phyloP scores from a whole-genome alignment of 2,113 vertebrate species.

The Upupa epops region DNA sequence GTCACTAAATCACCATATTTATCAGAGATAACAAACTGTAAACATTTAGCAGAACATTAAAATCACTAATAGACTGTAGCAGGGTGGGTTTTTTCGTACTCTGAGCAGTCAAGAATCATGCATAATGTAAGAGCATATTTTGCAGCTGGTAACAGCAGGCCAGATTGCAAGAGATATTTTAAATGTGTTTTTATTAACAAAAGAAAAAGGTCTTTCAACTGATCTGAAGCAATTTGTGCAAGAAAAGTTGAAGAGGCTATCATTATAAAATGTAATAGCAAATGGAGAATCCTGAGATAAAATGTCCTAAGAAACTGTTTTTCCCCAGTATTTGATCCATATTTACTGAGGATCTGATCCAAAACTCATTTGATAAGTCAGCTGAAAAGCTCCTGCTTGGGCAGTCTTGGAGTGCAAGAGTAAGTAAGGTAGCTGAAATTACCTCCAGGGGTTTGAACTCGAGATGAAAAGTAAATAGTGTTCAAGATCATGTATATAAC shows the following conservation, averaged over 20 bases:
- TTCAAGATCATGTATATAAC: not conserved
- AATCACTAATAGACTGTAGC: not conserved
- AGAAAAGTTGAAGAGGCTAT: not conserved
- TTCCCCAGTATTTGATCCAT: not conserved
- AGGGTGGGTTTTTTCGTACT: not conserved
- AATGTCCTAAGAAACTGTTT: not conserved
- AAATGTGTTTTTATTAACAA: conserved; percentile 59
- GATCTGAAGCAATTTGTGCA: conserved; percentile 35
- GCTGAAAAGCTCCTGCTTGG: not conserved
- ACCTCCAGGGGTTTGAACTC: not conserved
- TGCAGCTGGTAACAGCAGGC: conserved; percentile 71
- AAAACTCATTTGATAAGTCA: conserved; percentile 12
- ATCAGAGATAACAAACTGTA: conserved; percentile 35
- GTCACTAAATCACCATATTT: conserved; percentile 44
- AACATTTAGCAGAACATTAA: conserved; percentile 26
- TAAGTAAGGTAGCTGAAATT: not conserved
- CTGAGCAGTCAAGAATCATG: conserved; percentile 64
- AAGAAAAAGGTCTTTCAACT: conserved; percentile 53
- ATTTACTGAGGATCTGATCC: not conserved
- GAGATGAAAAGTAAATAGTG: not conserved
- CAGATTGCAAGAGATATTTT: conserved; percentile 58
- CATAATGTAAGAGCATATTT: conserved; percentile 67
- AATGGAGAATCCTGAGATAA: conserved; percentile 3
- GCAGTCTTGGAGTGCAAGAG: not conserved
- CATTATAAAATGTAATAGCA: conserved; percentile 25